phyloP scores from a whole-genome alignment of 1,140 invertebrate species.

The Steinernema khuongi region DNA sequence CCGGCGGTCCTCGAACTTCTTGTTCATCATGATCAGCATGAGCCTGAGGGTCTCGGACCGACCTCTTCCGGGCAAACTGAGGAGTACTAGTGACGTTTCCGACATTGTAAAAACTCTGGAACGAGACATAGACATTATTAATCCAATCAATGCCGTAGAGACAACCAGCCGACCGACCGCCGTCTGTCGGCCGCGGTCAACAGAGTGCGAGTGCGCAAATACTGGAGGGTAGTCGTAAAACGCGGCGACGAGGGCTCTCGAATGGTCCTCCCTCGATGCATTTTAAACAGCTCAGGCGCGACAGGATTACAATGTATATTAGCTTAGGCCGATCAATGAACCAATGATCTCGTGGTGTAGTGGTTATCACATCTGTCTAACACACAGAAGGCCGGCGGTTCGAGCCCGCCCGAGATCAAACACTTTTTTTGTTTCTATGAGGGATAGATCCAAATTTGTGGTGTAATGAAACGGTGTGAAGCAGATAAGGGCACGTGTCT shows the following conservation, averaged over 20 bases:
- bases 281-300: background rate
- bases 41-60: background rate
- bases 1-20: background rate
- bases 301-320: too few species aligned
- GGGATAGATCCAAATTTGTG: too few species aligned
- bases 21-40: background rate
- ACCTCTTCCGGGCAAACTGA: background rate
- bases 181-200: conserved; percentile 12
- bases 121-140: background rate
- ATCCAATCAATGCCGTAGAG: background rate
- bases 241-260: background rate
- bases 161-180: background rate
- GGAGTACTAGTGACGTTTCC: background rate
- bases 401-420: conserved; percentile 42
- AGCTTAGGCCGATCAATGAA: too few species aligned
- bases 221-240: background rate
- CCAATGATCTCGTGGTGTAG: conserved; percentile 41
- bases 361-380: conserved; percentile 46
- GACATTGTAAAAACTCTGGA: background rate
- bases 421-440: too few species aligned
- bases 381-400: conserved; percentile 44
- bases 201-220: background rate
- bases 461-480: too few species aligned
- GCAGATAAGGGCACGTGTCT: too few species aligned
- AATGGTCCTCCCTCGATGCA: background rate